These are phyloP conservation scores for Casuarius casuarius DNA, from an alignment of 2,113 vertebrate genomes.

Conservation along the genomic window DNA sequence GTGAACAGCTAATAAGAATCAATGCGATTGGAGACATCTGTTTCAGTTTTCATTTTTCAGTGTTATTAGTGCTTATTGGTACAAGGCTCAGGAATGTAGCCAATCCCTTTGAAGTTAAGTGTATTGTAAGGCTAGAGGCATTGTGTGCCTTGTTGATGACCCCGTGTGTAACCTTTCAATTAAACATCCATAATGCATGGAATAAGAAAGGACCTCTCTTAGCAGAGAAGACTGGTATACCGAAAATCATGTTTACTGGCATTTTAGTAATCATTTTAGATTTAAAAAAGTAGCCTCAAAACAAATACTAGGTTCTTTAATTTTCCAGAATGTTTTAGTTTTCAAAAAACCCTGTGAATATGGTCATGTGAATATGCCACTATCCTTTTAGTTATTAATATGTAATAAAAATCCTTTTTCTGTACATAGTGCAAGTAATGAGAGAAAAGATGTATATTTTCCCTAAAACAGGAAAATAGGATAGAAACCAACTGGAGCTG, in stretches of 20 bases:
- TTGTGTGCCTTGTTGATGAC: slow-evolving; percentile 80
- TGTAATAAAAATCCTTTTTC: neutral
- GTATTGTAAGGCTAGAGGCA: slow-evolving; percentile 82
- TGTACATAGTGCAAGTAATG: neutral
- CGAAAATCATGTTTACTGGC: neutral
- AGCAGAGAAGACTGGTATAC: neutral
- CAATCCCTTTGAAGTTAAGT: slow-evolving; percentile 83
- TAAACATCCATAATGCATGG: slow-evolving; percentile 64
- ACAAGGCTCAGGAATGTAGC: slow-evolving; percentile 84
- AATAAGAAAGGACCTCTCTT: slow-evolving; percentile 7
- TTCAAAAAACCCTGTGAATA: neutral
- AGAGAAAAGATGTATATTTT: neutral
- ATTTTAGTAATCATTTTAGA: neutral
- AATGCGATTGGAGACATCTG: slow-evolving; percentile 86
- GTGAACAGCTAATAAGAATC: slow-evolving; percentile 81
- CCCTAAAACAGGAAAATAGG: neutral
- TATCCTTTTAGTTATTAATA: neutral
- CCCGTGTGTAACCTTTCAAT: slow-evolving; percentile 80
- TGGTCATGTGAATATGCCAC: neutral
- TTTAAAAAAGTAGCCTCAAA: neutral
- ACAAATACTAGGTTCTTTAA: neutral
- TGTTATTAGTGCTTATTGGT: slow-evolving; percentile 89
- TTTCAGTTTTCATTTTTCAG: slow-evolving; percentile 87
- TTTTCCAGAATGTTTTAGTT: neutral
- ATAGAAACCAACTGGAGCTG: neutral